These are phyloP conservation scores for Lepidochitona cinerea DNA, from an alignment of 2,888 invertebrate species.

Conservation along the genomic window DNA sequence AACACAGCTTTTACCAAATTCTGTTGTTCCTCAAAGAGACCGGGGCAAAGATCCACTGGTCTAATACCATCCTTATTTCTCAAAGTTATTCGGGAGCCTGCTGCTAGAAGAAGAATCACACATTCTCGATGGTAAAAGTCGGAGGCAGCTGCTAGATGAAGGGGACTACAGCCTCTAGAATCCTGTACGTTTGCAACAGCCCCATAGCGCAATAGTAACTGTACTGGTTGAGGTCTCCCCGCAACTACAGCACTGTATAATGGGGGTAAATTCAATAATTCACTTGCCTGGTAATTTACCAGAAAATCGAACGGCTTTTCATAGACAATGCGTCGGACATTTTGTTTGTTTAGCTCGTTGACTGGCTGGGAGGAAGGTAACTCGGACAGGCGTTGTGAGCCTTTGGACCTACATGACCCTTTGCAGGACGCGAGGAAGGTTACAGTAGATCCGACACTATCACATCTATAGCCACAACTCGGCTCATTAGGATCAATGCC, in stretches of 20 bases:
- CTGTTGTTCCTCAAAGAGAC: slow-evolving; percentile 73
- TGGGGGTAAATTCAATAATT: slow-evolving; percentile 75
- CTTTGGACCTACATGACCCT: background rate
- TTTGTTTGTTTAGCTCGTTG: background rate
- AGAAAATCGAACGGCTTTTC: slow-evolving; percentile 37
- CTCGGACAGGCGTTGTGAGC: background rate
- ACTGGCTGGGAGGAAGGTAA: background rate
- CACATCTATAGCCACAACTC: slow-evolving; percentile 31
- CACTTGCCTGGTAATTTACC: slow-evolving; percentile 73
- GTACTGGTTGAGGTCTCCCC: slow-evolving; percentile 74
- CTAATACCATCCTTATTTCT: slow-evolving; percentile 73
- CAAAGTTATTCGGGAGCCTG: slow-evolving; percentile 72
- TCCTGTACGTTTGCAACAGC: slow-evolving; percentile 74
- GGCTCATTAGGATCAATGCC: slow-evolving; percentile 76
- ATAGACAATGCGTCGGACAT: background rate
- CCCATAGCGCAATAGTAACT: slow-evolving; percentile 75
- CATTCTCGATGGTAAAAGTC: slow-evolving; percentile 75
- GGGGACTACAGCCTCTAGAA: slow-evolving; percentile 75
- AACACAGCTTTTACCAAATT: slow-evolving; percentile 72
- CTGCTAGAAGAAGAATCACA: slow-evolving; percentile 73
- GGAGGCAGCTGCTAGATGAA: slow-evolving; percentile 75
- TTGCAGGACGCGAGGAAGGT: background rate
- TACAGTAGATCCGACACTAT: background rate
- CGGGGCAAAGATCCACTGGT: slow-evolving; percentile 74
- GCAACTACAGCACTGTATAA: slow-evolving; percentile 75